These are phyloP conservation scores for Chaetorhynchus papuensis DNA, from an alignment of 2,113 vertebrate genomes.

Conservation along the genomic window DNA sequence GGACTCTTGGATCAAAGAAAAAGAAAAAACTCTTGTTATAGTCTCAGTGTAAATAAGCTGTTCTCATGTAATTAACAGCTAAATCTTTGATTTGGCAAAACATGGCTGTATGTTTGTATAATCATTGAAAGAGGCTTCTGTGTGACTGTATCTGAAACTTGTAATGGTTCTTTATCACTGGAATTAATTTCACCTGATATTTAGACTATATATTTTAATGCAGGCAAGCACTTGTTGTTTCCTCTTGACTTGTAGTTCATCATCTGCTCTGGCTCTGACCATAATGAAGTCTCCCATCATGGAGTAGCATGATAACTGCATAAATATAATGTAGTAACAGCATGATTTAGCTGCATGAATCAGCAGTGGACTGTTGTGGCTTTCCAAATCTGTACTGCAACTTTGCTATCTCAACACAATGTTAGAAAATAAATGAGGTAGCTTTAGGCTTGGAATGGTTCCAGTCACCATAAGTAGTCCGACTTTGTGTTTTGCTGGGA, in stretches of 20 bases:
- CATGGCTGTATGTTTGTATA: background rate
- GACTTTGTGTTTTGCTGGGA: background rate
- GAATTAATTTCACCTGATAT: background rate
- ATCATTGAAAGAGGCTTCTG: background rate
- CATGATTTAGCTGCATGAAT: slow-evolving; percentile 50
- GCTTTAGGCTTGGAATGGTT: slow-evolving; percentile 21
- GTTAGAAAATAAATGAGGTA: slow-evolving; percentile 24
- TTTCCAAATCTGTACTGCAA: slow-evolving; percentile 9
- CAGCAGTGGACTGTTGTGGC: slow-evolving; percentile 11
- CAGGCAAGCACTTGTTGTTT: background rate
- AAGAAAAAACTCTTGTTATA: background rate
- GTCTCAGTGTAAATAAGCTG: background rate
- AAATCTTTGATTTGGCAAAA: background rate
- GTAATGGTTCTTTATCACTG: background rate
- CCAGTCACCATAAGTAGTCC: background rate
- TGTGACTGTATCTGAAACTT: background rate
- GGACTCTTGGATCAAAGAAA: background rate
- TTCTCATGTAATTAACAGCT: background rate
- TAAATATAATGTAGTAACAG: slow-evolving; percentile 46
- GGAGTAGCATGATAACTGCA: slow-evolving; percentile 7
- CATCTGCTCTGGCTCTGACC: slow-evolving; percentile 1
- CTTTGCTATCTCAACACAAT: slow-evolving; percentile 29
- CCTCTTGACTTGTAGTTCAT: background rate
- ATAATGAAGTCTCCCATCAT: slow-evolving; percentile 3
- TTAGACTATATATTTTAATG: background rate